Base-by-base conservation (phyloP, 2,113 vertebrate genomes). In the Sciurus niger region DNA sequence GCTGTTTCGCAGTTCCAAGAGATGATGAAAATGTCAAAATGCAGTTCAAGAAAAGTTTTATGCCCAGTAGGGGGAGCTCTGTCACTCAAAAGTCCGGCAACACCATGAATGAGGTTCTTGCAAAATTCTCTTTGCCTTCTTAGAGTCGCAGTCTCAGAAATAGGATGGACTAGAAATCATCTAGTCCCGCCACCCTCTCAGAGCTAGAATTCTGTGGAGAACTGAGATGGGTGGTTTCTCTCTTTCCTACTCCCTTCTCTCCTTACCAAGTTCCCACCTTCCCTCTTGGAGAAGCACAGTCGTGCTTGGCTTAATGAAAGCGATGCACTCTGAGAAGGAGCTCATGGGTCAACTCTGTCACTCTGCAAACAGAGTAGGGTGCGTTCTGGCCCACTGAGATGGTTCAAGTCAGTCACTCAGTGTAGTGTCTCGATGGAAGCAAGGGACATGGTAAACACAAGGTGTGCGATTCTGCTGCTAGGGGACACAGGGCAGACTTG, bases 21-120 rank as follows among this genome's bases (percentile, higher is more conserved):
- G 40, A 14, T 43, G n/a, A 78, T 22, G 58, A 58, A 30, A 85
- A 55, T 22, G 12, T 55, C 30, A 70, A 76, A 68, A 58, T 46
- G 48, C 46, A 65, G 24, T 18, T 20, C 32, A 73, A 68, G 60
- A 63, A 60, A 48, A 85, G 10, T 12, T 30, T n/a, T 65, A 20
- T 46, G 18, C 53, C 86, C 95, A 94, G 78, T 63, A 97, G 92
- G 79, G 92, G 92, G 96, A 48, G 63, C 86, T 46, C 86, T 68
- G 16, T 55, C 13, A 80, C 14, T 89, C 58, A 89, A 20, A 55
- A 94, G 74, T 84, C 43, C 65, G 48, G 4, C 1, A 85, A 79
- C 82, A 78, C 6, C 37, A 34, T 51, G 34, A 34, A 0, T 43
- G 10, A 60, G 34, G 2, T 82, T 72, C 93, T 73, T n/a, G 34